Evolutionary conservation across 2,113 vertebrate species (phyloP), one percentile per base, ranked within the genome.

Genomic region (Nibea albiflora): DNA sequence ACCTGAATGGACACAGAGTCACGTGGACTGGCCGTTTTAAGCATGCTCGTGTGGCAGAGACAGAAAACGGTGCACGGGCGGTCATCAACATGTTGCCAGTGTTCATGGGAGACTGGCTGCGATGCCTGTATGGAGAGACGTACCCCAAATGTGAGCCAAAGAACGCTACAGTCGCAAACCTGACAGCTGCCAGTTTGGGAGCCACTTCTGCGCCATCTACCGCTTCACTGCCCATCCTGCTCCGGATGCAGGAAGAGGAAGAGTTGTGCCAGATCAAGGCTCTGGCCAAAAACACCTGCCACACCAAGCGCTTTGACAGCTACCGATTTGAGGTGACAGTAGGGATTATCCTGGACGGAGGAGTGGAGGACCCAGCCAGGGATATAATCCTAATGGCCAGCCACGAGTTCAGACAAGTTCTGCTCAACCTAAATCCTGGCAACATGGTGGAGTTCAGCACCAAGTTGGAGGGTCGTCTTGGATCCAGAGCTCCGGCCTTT

Each of bases 381-480:
- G 98, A 99, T 91, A 95, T 99, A 26, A 89, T 97, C 74, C 93
- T 99, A 54, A 95, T 96, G 58, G 98, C 97, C 74, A 99, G 97
- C 90, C 94, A 95, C 17, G 98, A 99, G 93, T 99, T 99, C 92
- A 96, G 94, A 77, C 95, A 95, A 11, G 96, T 97, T 71, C 89
- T 99, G 85, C 88, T 99, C 19, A 94, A 94, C 90, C 92, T 99
- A 80, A 94, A 95, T 70, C 96, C 97, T 17, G 97, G 97, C 16
- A 96, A 96, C 65, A 68, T 96, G 82, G 95, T 99, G 70, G 98
- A 99, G 91, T 99, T 99, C 88, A 97, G 97, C 93, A 99, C 96
- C 44, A 96, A 98, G 81, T 94, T 99, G 3, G 97, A 97, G 73
- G 98, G 98, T 31, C 96, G 96, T 35, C 94, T 99, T 28, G 98